Conservation (phyloP, 1,140 invertebrate genomes). For the Telenomus remus region DNA sequence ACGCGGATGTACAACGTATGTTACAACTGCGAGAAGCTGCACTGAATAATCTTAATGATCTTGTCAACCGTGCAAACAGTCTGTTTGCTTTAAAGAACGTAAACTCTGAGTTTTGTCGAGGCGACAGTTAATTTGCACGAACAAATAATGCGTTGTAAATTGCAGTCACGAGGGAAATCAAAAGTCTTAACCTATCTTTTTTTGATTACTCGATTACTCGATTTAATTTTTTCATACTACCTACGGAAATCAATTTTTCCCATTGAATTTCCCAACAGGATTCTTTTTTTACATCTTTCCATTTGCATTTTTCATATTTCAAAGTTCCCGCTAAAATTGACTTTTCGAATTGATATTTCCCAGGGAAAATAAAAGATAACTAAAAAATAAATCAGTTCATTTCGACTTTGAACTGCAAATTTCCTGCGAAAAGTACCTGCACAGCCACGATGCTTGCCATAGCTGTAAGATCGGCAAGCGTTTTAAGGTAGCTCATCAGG, state of each 20-base stretch:
- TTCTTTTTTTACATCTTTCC: too few species aligned
- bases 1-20: slow-evolving; percentile 8
- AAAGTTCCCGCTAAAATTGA: neutral
- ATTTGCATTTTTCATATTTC: neutral
- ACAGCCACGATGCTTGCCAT: slow-evolving; percentile 67
- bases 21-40: neutral
- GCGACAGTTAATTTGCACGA: slow-evolving; percentile 5
- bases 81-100: slow-evolving; percentile 15
- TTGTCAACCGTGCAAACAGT: slow-evolving; percentile 7
- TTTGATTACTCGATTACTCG: neutral
- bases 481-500: slow-evolving; percentile 62
- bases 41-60: slow-evolving; percentile 15
- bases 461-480: slow-evolving; percentile 65
- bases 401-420: too few species aligned
- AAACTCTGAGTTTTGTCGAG: slow-evolving; percentile 5
- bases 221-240: neutral
- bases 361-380: too few species aligned
- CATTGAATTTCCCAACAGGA: too few species aligned
- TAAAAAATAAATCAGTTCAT: too few species aligned
- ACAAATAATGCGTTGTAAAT: slow-evolving; percentile 17
- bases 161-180: neutral
- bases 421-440: slow-evolving; percentile 54
- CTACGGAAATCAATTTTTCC: neutral
- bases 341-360: neutral
- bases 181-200: neutral